These are phyloP conservation scores for Botia kubotai DNA, from an alignment of 2,797 vertebrate species.

Conservation along the genomic window DNA sequence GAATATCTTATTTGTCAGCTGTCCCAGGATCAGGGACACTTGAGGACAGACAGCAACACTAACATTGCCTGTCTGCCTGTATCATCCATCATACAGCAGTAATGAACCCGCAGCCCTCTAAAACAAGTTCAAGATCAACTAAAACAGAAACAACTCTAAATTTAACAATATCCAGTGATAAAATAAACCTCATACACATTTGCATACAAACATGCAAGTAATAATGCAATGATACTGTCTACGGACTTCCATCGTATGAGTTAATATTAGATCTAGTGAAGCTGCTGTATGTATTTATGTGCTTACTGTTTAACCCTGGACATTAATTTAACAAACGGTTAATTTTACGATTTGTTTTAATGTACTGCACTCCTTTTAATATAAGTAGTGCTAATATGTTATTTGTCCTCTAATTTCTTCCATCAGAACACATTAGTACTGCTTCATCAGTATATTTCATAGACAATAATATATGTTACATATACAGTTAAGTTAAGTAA, in stretches of 20 bases:
- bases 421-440: slow-evolving; percentile 23
- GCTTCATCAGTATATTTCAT: slow-evolving; percentile 13
- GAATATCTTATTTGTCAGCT: slow-evolving; percentile 10
- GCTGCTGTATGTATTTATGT: slow-evolving; percentile 38
- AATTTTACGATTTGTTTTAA: slow-evolving; percentile 5
- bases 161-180: slow-evolving; percentile 12
- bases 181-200: slow-evolving; percentile 19
- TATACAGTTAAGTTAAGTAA: slow-evolving; percentile 17
- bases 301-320: slow-evolving; percentile 25
- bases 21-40: slow-evolving; percentile 19
- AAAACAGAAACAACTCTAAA: not conserved
- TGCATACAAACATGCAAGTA: slow-evolving; percentile 18
- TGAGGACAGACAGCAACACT: slow-evolving; percentile 8
- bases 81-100: not conserved
- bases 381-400: slow-evolving; percentile 8
- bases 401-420: slow-evolving; percentile 30
- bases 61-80: not conserved
- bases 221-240: slow-evolving; percentile 11
- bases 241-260: slow-evolving; percentile 3
- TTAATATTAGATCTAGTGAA: slow-evolving; percentile 16
- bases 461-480: no score
- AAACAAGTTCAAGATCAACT: not conserved
- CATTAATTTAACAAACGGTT: slow-evolving; percentile 25
- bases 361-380: slow-evolving; percentile 4
- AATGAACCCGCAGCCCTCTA: not conserved